Conservation (phyloP, 2,888 invertebrate genomes). For the Cephus spinipes region DNA sequence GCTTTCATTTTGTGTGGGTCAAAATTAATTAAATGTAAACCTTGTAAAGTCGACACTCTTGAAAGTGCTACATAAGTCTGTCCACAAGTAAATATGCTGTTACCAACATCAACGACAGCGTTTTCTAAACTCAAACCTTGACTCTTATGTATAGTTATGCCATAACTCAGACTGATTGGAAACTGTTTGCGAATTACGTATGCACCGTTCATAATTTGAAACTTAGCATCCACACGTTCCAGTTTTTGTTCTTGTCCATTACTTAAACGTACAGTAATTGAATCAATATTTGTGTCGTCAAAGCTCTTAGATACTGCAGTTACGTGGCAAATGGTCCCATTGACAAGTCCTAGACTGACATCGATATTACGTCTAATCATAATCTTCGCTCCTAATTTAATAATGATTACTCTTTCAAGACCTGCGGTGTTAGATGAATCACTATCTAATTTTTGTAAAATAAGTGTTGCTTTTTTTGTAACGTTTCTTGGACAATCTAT, state of each 20-base stretch:
- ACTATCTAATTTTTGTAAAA: too few relatives aligned
- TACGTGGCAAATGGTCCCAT: slow-evolving; percentile 37
- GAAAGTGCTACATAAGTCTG: slow-evolving; percentile 39
- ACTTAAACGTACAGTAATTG: too few relatives aligned
- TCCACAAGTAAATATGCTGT: slow-evolving; percentile 30
- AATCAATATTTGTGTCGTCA: too few relatives aligned
- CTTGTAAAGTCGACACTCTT: slow-evolving; percentile 28
- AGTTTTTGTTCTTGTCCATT: too few relatives aligned
- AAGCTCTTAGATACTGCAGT: neutral
- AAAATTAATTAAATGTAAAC: slow-evolving; percentile 37
- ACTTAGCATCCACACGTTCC: slow-evolving; percentile 10
- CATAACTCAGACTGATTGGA: slow-evolving; percentile 37
- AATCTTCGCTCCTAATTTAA: slow-evolving; percentile 36
- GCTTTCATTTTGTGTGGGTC: slow-evolving; percentile 32
- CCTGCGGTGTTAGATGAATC: slow-evolving; percentile 3
- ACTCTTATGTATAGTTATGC: slow-evolving; percentile 36
- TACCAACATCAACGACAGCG: slow-evolving; percentile 32
- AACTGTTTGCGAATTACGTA: slow-evolving; percentile 34
- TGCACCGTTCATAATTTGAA: slow-evolving; percentile 30
- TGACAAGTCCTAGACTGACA: slow-evolving; percentile 37
- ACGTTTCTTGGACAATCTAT: too few relatives aligned
- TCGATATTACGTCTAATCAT: slow-evolving; percentile 42
- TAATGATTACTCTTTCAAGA: slow-evolving; percentile 30
- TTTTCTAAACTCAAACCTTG: slow-evolving; percentile 33
- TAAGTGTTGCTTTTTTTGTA: too few relatives aligned